Evolutionary conservation across 1,140 invertebrate species (phyloP).

Genomic region (Drosophila aff.): DNA sequence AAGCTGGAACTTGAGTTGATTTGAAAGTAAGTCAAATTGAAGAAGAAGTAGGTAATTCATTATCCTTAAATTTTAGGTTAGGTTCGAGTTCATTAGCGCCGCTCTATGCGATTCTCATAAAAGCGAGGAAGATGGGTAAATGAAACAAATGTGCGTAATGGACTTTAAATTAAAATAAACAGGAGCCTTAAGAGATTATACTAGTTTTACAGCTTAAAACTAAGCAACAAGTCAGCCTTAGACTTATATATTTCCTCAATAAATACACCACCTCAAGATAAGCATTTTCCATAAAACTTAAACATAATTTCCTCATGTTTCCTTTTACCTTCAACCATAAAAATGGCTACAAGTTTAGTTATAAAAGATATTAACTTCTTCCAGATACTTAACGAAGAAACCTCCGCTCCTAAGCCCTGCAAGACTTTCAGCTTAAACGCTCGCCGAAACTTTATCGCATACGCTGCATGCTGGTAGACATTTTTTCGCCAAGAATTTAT

Average conservation of each 20-base stretch:
- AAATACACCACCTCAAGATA: too few relatives aligned
- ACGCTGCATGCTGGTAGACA: conserved; percentile 2
- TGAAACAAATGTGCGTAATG: background rate
- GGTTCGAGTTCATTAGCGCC: background rate
- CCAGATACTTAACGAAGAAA: background rate
- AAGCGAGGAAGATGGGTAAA: background rate
- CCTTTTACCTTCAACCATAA: background rate
- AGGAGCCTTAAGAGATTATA: background rate
- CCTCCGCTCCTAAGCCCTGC: background rate
- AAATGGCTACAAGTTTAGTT: conserved; percentile 5
- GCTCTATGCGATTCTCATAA: conserved; percentile 15
- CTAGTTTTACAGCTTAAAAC: background rate
- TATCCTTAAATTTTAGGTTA: background rate
- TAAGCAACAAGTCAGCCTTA: background rate
- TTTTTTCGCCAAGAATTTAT: conserved; percentile 19
- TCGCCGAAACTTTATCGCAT: conserved; percentile 14
- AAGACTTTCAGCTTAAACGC: background rate
- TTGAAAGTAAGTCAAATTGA: background rate
- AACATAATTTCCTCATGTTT: background rate
- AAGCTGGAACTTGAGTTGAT: background rate
- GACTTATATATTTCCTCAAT: too few relatives aligned
- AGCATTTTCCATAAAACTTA: background rate
- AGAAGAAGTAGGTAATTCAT: background rate
- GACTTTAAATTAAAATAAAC: background rate
- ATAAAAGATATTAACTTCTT: conserved; percentile 6